Conservation (phyloP, 30 jellyfish, hydroid and myxozoan genomes). For the Clytia hemisphaerica region DNA sequence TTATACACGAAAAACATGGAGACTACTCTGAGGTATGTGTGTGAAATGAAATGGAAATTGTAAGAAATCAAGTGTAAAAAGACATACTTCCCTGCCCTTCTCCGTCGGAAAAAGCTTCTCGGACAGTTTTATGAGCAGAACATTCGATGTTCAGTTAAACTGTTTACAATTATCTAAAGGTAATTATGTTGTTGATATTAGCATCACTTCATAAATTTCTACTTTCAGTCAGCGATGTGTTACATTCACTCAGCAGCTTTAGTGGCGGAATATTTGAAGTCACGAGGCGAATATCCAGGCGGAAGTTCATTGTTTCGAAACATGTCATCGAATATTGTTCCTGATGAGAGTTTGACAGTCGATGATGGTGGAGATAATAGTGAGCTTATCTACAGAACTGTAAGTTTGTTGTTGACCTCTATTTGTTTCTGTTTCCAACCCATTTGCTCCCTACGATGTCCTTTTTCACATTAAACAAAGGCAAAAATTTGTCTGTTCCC, state of each 20-base stretch:
- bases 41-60: too few relatives aligned
- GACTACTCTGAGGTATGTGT: conserved; percentile 90
- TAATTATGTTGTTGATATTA: too few relatives aligned
- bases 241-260: conserved; percentile 95
- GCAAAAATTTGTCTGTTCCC: too few relatives aligned
- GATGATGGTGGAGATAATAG: conserved; percentile 86
- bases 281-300: conserved; percentile 66
- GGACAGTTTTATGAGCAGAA: too few relatives aligned
- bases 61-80: too few relatives aligned
- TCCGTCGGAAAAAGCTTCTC: too few relatives aligned
- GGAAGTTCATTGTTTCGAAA: conserved; percentile 75
- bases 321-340: conserved; percentile 86
- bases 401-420: not conserved
- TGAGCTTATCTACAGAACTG: conserved; percentile 72
- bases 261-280: conserved; percentile 79
- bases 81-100: too few relatives aligned
- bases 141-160: too few relatives aligned
- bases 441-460: not conserved
- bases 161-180: too few relatives aligned
- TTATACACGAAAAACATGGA: conserved; percentile 75
- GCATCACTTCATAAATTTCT: too few relatives aligned
- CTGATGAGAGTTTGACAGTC: conserved; percentile 89
- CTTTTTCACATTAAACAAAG: too few relatives aligned
- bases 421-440: not conserved
- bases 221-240: conserved; percentile 99